Evolutionary conservation across 2,888 invertebrate species (phyloP), one percentile per base, ranked within the genome.

Genomic region (Kryphioiulus occultus): DNA sequence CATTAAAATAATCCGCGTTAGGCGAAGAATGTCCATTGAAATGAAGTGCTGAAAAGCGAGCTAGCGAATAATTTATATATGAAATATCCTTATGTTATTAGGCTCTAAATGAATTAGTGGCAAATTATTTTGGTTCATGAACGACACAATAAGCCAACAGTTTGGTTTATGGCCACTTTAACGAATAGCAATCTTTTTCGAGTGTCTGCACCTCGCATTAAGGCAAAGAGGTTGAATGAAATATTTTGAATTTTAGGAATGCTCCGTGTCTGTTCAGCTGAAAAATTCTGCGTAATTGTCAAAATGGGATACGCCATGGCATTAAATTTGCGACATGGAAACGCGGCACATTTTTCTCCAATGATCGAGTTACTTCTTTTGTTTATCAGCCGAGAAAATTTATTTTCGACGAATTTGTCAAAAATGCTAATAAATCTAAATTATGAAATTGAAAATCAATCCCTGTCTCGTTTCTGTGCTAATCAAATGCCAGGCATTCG

Each of bases 11-110:
- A 68, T n/a, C 59, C 59, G 7, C 59, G 59, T 68, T 68, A n/a
- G 19, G 22, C 22, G 59, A 68, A 68, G 22, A 68, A 68, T 68
- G 59, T 68, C 59, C 59, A 22, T 68, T 68, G 59, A 68, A 68
- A 68, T 68, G 59, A 68, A 68, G 59, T 68, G 59, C 59, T 22
- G 22, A 22, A 68, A 68, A 22, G 22, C 22, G 5, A 10, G 22
- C 7, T 4, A n/a, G 59, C 59, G 22, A 22, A 26, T 68, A 22
- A 68, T 68, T 68, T 26, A 22, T 68, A 22, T 68, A 19, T 26
- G 59, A 68, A 68, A 68, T 68, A 68, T 68, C 59, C 59, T n/a
- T 68, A 68, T 68, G 59, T 68, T 68, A 68, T 68, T 26, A 68
- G 10, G 59, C 59, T 12, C 22, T 68, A 68, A 68, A 68, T 68